A percentile compares a stretch with the other conserved stretches of the same genome.
phyloP scores from a whole-genome alignment of 2,797 vertebrate genomes.

The Tinamus major region DNA sequence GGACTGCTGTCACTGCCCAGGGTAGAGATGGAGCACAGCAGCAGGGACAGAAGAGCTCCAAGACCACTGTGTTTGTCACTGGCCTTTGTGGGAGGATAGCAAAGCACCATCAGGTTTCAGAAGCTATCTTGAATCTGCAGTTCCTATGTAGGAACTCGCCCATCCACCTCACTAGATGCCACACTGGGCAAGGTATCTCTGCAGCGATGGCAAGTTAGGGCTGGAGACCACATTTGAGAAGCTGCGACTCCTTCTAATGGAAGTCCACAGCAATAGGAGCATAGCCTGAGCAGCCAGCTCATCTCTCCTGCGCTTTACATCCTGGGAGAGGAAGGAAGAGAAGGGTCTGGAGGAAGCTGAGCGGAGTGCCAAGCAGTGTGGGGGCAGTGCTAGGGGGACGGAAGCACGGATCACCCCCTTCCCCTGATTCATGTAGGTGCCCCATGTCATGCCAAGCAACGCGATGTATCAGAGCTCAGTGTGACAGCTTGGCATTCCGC shows the following conservation, averaged over 20 bases:
- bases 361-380: rapidly evolving
- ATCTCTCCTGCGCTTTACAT: neutral
- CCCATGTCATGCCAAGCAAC: neutral
- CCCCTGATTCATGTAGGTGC: neutral
- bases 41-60: neutral
- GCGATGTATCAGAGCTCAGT: neutral
- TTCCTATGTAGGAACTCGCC: rapidly evolving
- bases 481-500: slow-evolving; percentile 56
- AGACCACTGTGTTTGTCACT: rapidly evolving
- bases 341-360: neutral
- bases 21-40: neutral
- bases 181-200: neutral
- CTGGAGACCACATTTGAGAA: rapidly evolving
- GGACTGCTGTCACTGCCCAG: neutral
- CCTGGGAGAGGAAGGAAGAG: rapidly evolving
- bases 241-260: neutral
- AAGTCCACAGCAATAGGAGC: rapidly evolving
- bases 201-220: rapidly evolving
- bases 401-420: neutral
- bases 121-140: neutral
- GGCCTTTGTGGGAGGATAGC: neutral
- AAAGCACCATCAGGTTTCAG: neutral
- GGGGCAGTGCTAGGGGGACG: neutral
- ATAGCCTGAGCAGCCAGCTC: neutral
- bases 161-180: too few species aligned